These are phyloP conservation scores for Poeciliopsis infans DNA, from an alignment of 2,797 vertebrate species.

Conservation along the genomic window DNA sequence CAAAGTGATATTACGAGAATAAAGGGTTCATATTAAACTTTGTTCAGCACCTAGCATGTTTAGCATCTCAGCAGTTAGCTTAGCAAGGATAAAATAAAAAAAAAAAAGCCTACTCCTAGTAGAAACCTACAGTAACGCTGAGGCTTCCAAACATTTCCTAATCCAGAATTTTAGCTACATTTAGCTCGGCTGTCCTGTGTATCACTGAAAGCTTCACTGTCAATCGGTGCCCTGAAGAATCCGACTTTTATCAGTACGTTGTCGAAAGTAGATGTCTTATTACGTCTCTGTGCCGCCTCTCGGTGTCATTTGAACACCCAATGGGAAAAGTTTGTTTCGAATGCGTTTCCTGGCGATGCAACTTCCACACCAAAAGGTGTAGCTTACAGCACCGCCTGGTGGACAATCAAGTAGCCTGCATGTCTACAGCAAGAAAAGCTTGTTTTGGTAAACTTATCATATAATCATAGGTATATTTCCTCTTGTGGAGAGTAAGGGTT, in stretches of 20 bases:
- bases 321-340: not conserved
- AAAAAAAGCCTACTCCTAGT: not conserved
- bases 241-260: not conserved
- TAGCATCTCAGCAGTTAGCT: not conserved
- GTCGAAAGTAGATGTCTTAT: not conserved
- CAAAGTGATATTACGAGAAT: too few relatives aligned
- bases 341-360: not conserved
- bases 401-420: not conserved
- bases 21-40: not conserved
- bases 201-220: not conserved
- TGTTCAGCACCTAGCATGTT: not conserved
- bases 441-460: not conserved
- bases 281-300: not conserved
- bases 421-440: not conserved
- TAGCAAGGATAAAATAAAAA: not conserved
- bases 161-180: not conserved
- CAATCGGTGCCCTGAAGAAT: not conserved
- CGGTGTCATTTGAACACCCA: not conserved
- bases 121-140: not conserved
- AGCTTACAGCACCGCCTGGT: not conserved
- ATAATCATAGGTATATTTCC: not conserved
- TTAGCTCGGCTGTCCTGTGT: not conserved
- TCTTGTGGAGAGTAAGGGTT: conserved; percentile 7
- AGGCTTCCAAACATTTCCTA: not conserved
- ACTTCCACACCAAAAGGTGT: not conserved